Evolutionary conservation across 2,888 invertebrate species (phyloP).

Genomic region (Vanessa cardui): DNA sequence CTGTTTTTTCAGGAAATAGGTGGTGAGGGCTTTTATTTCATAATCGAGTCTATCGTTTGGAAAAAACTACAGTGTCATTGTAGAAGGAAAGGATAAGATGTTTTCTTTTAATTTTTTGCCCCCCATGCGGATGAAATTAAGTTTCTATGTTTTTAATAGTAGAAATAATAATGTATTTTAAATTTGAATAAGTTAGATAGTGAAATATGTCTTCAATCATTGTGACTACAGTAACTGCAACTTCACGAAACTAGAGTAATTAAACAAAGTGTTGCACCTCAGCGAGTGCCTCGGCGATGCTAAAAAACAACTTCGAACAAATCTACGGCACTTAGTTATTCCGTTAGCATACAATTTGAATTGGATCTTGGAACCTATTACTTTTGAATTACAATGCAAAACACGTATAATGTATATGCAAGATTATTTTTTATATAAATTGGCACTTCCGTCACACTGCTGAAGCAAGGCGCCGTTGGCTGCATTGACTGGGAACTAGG

Average conservation of each 20-base stretch:
- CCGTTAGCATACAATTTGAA: not conserved
- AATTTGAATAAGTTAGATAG: not conserved
- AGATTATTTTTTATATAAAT: not conserved
- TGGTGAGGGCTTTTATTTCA: no score
- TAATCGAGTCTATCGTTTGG: no score
- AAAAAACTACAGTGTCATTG: no score
- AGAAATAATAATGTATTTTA: not conserved
- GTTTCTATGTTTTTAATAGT: no score
- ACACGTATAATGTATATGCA: not conserved
- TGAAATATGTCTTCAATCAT: not conserved
- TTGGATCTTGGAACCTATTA: not conserved
- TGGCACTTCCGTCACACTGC: not conserved
- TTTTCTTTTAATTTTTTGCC: no score
- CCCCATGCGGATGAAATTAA: no score
- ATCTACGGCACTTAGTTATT: not conserved
- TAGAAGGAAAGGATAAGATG: no score
- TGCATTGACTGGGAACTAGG: constrained; percentile 1
- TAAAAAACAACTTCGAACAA: not conserved
- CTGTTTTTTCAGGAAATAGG: no score
- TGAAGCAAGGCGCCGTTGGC: not conserved
- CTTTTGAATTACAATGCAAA: not conserved
- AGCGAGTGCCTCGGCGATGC: not conserved
- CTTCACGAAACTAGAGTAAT: not conserved
- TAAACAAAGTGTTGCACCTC: constrained; percentile 4
- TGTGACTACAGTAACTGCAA: not conserved